Evolutionary conservation across 1,140 invertebrate species (phyloP).

Genomic region (Drosophila dunni): DNA sequence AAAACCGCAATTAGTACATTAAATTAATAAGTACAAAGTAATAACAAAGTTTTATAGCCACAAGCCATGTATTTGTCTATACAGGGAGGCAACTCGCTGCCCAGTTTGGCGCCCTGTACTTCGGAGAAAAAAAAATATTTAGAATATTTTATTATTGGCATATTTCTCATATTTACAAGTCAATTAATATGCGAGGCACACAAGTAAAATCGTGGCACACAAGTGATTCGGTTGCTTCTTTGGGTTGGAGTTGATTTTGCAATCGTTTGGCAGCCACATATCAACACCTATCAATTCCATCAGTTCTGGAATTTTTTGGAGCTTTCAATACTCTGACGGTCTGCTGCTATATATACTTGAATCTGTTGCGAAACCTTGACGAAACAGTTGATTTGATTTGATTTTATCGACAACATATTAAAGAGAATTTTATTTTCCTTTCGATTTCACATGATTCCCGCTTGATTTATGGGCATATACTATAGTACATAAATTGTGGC

Average conservation of each 20-base stretch:
- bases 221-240: slow-evolving; percentile 62
- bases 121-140: slow-evolving; percentile 26
- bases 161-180: slow-evolving; percentile 68
- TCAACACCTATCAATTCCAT: slow-evolving; percentile 61
- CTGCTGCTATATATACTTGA: slow-evolving; percentile 22
- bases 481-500: slow-evolving; percentile 26
- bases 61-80: slow-evolving; percentile 34
- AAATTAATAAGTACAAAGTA: slow-evolving; percentile 74
- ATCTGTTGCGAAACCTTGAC: slow-evolving; percentile 72
- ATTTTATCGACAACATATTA: slow-evolving; percentile 38
- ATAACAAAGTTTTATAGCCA: slow-evolving; percentile 47
- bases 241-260: slow-evolving; percentile 54
- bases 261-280: slow-evolving; percentile 63
- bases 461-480: slow-evolving; percentile 44
- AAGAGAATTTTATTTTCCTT: slow-evolving; percentile 35
- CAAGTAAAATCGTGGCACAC: slow-evolving; percentile 34
- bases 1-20: slow-evolving; percentile 73
- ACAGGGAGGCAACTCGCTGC: slow-evolving; percentile 17
- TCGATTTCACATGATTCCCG: slow-evolving; percentile 20
- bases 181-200: slow-evolving; percentile 71
- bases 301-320: background rate
- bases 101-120: slow-evolving; percentile 41
- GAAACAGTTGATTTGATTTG: slow-evolving; percentile 45
- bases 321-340: slow-evolving; percentile 13
- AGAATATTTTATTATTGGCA: slow-evolving; percentile 73